phyloP scores from a whole-genome alignment of 2,797 vertebrate genomes.

The Ptychadena robeensis region DNA sequence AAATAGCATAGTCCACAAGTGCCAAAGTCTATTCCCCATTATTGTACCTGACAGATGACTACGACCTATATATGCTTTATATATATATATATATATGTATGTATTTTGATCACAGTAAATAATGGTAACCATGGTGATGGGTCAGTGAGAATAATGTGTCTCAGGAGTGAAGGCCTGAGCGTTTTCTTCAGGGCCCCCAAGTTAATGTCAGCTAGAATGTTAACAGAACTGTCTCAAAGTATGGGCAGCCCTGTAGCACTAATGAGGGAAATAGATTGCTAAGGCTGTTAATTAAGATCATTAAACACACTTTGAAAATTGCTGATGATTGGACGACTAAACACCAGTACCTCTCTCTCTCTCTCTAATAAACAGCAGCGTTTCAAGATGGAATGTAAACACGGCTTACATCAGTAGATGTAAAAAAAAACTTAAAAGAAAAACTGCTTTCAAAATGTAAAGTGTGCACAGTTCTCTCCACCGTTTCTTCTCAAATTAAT shows the following conservation, averaged over 20 bases:
- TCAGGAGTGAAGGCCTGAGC: not conserved
- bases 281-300: conserved; percentile 59
- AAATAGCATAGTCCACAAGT: conserved; percentile 74
- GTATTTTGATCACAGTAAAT: conserved; percentile 50
- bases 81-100: conserved; percentile 41
- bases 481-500: too few species aligned
- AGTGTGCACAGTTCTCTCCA: too few species aligned
- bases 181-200: not conserved
- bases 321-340: conserved; percentile 35
- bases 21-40: conserved; percentile 74
- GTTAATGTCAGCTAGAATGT: conserved; percentile 42
- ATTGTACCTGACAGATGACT: conserved; percentile 78
- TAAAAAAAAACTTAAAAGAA: too few species aligned
- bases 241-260: conserved; percentile 43
- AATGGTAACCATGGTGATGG: conserved; percentile 76
- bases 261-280: conserved; percentile 57
- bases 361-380: conserved; percentile 40
- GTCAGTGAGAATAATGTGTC: conserved; percentile 68
- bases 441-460: too few species aligned
- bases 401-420: not conserved
- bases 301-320: conserved; percentile 48
- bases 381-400: conserved; percentile 32
- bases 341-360: not conserved
- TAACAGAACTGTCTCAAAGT: conserved; percentile 31
- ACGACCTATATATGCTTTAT: conserved; percentile 71